Evolutionary conservation across 2,888 invertebrate genomes (phyloP).

Genomic region (Pinctada fucata): DNA sequence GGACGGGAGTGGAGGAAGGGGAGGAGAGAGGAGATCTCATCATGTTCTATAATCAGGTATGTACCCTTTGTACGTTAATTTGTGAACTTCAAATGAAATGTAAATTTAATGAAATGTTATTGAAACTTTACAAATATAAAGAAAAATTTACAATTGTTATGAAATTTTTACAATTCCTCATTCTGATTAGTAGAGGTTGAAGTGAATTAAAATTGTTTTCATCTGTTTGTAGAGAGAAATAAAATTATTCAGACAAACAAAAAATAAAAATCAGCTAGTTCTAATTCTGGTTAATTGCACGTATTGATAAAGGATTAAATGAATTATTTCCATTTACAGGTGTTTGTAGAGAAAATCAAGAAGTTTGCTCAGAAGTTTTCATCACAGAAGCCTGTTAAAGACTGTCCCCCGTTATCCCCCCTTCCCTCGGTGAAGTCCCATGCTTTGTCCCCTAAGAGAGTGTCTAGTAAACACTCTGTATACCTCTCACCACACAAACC

Average conservation of each 20-base stretch:
- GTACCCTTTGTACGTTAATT: slow-evolving; percentile 21
- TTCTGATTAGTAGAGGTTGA: too few relatives aligned
- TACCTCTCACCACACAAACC: slow-evolving; percentile 79
- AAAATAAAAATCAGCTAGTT: too few relatives aligned
- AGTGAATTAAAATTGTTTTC: too few relatives aligned
- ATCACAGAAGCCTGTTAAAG: slow-evolving; percentile 69
- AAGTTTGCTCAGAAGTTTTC: slow-evolving; percentile 86
- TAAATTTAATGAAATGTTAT: background rate
- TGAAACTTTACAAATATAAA: too few relatives aligned
- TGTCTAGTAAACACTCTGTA: slow-evolving; percentile 81
- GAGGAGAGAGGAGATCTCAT: slow-evolving; percentile 91
- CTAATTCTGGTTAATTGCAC: too few relatives aligned
- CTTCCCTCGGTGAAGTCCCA: slow-evolving; percentile 83
- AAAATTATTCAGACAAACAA: too few relatives aligned
- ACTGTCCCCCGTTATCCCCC: slow-evolving; percentile 83
- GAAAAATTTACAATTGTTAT: too few relatives aligned
- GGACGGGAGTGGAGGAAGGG: slow-evolving; percentile 76
- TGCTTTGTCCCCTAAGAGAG: slow-evolving; percentile 81
- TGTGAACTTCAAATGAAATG: background rate
- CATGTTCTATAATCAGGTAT: slow-evolving; percentile 89
- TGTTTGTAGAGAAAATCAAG: slow-evolving; percentile 90
- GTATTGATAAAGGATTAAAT: too few relatives aligned
- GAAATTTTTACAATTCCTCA: too few relatives aligned
- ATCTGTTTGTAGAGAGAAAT: too few relatives aligned
- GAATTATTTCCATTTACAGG: slow-evolving; percentile 58